Conservation (phyloP, 2,113 vertebrate genomes). For the Osmerus mordax region DNA sequence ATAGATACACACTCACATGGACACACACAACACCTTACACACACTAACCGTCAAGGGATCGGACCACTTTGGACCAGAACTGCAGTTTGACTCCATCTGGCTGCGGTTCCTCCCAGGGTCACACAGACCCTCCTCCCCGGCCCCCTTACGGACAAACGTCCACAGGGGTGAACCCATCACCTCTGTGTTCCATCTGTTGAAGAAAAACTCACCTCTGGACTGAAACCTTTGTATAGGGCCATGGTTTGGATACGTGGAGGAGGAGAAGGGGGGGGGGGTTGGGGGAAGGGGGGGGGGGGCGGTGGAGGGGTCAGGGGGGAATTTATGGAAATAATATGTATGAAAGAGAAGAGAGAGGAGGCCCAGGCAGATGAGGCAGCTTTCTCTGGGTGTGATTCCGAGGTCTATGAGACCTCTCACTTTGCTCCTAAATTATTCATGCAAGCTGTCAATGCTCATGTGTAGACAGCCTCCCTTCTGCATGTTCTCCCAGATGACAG, state of each 20-base stretch:
- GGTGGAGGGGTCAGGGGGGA: slow-evolving; percentile 6
- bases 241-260: neutral
- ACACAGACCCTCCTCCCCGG: neutral
- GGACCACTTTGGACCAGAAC: neutral
- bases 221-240: slow-evolving; percentile 27
- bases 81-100: neutral
- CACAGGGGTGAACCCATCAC: too few relatives aligned
- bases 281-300: neutral
- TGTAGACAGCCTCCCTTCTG: slow-evolving; percentile 52
- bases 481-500: slow-evolving; percentile 56
- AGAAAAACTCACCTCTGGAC: neutral
- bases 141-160: neutral
- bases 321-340: slow-evolving; percentile 71
- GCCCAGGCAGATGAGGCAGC: slow-evolving; percentile 56
- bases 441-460: slow-evolving; percentile 69
- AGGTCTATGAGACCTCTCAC: slow-evolving; percentile 66
- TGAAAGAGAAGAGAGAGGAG: slow-evolving; percentile 58
- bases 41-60: neutral
- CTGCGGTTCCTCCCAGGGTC: too few relatives aligned
- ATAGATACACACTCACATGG: neutral
- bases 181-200: too few relatives aligned
- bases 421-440: slow-evolving; percentile 72
- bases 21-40: neutral
- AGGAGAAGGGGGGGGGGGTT: slow-evolving; percentile 6
- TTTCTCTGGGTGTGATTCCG: slow-evolving; percentile 67